Conservation (phyloP, 2,797 vertebrate genomes). For the Tragelaphus eurycerus region DNA sequence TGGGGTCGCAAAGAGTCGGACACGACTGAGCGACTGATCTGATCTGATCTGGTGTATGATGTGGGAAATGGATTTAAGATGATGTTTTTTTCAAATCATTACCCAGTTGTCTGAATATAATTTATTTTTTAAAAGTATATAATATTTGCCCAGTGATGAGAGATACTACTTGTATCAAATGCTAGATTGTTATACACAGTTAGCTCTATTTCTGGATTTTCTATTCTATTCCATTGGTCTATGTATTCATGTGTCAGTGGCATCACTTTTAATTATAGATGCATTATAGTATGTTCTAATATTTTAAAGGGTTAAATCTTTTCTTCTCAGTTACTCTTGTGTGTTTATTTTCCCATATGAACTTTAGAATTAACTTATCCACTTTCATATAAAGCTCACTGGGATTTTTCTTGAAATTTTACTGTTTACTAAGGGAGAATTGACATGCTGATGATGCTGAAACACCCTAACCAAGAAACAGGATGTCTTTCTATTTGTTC, state of each 20-base stretch:
- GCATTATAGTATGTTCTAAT: not conserved
- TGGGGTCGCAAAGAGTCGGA: too few species aligned
- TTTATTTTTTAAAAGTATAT: not conserved
- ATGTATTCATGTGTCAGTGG: not conserved
- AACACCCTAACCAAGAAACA: not conserved
- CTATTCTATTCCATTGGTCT: not conserved
- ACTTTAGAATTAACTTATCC: not conserved
- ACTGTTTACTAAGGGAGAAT: not conserved
- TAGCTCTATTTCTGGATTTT: not conserved
- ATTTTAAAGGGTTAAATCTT: not conserved
- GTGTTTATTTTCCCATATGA: not conserved
- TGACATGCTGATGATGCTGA: not conserved
- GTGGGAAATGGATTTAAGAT: not conserved
- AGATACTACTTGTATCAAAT: not conserved
- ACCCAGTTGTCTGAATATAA: not conserved
- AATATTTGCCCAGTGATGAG: not conserved
- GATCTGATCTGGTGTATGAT: not conserved
- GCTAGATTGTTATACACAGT: not conserved
- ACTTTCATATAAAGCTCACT: not conserved
- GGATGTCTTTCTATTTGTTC: not conserved
- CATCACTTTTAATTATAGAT: not conserved
- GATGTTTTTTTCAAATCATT: not conserved
- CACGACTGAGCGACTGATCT: too few species aligned
- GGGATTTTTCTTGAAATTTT: not conserved
- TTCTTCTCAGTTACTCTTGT: not conserved